Percentiles rank a stretch among this genome's conserved stretches.
These are phyloP conservation scores for Synanthedon formicaeformis DNA, from an alignment of 2,888 invertebrate genomes.

Conservation along the genomic window DNA sequence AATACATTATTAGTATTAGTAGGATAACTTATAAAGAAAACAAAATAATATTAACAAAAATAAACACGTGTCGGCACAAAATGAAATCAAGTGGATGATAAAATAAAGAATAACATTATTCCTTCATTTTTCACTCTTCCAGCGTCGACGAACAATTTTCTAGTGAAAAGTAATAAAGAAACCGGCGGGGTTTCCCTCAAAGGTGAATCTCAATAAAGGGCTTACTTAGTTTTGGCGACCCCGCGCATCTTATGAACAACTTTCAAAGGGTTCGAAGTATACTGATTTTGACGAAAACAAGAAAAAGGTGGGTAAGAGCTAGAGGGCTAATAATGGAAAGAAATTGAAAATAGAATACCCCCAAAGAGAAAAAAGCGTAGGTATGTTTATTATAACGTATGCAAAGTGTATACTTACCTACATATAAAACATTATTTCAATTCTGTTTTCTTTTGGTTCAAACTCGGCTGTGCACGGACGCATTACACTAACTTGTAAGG, in stretches of 20 bases:
- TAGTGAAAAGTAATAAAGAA: constrained; percentile 34
- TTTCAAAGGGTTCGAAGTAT: constrained; percentile 57
- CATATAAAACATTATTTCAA: too few relatives aligned
- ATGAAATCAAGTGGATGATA: too few relatives aligned
- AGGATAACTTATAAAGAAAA: too few relatives aligned
- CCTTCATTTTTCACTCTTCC: constrained; percentile 18
- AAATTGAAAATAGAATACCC: constrained; percentile 39
- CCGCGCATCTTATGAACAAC: constrained; percentile 46
- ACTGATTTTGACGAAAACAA: constrained; percentile 50
- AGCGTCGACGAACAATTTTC: constrained; percentile 25
- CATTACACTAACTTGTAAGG: too few relatives aligned
- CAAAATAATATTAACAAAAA: too few relatives aligned
- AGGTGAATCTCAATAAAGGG: constrained; percentile 50
- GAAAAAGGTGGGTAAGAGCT: constrained; percentile 50
- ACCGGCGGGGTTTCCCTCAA: constrained; percentile 34
- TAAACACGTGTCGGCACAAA: too few relatives aligned
- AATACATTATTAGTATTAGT: too few relatives aligned
- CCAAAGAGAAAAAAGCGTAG: constrained; percentile 2
- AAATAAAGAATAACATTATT: background rate
- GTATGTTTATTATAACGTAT: too few relatives aligned
- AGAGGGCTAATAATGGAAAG: constrained; percentile 30
- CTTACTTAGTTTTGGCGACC: constrained; percentile 26
- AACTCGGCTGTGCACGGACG: too few relatives aligned
- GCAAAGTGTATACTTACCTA: too few relatives aligned
- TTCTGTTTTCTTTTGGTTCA: too few relatives aligned